Evolutionary conservation across 2,797 vertebrate species (phyloP).

Genomic region (Benthosema pterotum): DNA sequence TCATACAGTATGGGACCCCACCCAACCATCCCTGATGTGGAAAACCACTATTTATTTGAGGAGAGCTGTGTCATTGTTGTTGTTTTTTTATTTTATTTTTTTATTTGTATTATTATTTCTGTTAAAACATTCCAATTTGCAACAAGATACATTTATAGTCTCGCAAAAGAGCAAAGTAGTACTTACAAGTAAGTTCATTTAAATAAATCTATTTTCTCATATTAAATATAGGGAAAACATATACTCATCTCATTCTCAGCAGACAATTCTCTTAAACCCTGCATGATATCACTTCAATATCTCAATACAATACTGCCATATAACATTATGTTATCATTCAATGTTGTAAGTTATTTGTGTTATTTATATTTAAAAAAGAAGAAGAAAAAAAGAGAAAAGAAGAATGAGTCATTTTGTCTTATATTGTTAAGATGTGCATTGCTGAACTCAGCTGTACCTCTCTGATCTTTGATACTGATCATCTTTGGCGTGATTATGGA

Average conservation of each 20-base stretch:
- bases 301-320: conserved; percentile 81
- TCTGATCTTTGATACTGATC: conserved; percentile 2
- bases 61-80: conserved; percentile 25
- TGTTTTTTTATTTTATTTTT: conserved; percentile 14
- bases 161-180: conserved; percentile 10
- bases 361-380: conserved; percentile 83
- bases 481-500: background rate
- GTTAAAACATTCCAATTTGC: conserved; percentile 36
- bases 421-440: conserved; percentile 63
- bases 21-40: conserved; percentile 6
- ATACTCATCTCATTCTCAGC: conserved; percentile 38
- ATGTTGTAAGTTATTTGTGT: conserved; percentile 89
- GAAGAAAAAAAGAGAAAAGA: conserved; percentile 66
- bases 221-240: background rate
- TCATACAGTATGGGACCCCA: conserved; percentile 5
- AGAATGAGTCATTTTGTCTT: conserved; percentile 77
- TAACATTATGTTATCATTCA: conserved; percentile 73
- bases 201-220: conserved; percentile 16
- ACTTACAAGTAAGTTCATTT: conserved; percentile 19
- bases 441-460: conserved; percentile 1
- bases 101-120: conserved; percentile 6
- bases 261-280: conserved; percentile 72
- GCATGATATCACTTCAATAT: conserved; percentile 83
- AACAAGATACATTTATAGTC: conserved; percentile 12
- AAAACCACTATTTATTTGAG: conserved; percentile 41